phyloP scores from a whole-genome alignment of 2,888 invertebrate genomes.

The Vanessa cardui region DNA sequence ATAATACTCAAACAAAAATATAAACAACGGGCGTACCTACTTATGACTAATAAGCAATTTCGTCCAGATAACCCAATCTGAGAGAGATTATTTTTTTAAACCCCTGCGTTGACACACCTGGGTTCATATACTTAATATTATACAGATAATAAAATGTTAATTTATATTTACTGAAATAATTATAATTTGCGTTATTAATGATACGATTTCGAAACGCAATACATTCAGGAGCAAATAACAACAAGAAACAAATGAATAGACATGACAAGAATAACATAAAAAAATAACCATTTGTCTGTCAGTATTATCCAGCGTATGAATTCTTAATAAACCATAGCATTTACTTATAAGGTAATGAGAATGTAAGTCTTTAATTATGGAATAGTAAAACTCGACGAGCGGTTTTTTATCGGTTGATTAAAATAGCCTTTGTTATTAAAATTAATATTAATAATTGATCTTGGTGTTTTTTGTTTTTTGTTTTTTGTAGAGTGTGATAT shows the following conservation, averaged over 20 bases:
- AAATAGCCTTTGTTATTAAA: slow-evolving; percentile 12
- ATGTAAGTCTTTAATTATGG: slow-evolving; percentile 6
- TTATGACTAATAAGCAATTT: too few species aligned
- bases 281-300: slow-evolving; percentile 27
- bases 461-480: neutral
- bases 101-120: too few species aligned
- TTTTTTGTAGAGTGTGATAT: too few species aligned
- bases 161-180: too few species aligned
- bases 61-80: too few species aligned
- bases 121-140: too few species aligned
- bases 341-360: slow-evolving; percentile 22
- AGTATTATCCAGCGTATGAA: slow-evolving; percentile 18
- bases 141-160: too few species aligned
- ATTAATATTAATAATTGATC: slow-evolving; percentile 5
- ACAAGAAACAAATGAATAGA: slow-evolving; percentile 6
- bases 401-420: neutral
- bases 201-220: too few species aligned
- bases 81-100: too few species aligned
- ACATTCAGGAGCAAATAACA: neutral
- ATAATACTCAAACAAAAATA: too few species aligned
- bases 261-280: slow-evolving; percentile 9
- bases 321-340: slow-evolving; percentile 20
- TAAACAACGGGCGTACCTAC: too few species aligned
- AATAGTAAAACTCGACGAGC: neutral
- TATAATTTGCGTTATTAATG: neutral